Evolutionary conservation across 92 coral and sea anemone species (phyloP), one percentile per base, ranked within the genome.

Genomic region (Zoanthus sansibaricus): DNA sequence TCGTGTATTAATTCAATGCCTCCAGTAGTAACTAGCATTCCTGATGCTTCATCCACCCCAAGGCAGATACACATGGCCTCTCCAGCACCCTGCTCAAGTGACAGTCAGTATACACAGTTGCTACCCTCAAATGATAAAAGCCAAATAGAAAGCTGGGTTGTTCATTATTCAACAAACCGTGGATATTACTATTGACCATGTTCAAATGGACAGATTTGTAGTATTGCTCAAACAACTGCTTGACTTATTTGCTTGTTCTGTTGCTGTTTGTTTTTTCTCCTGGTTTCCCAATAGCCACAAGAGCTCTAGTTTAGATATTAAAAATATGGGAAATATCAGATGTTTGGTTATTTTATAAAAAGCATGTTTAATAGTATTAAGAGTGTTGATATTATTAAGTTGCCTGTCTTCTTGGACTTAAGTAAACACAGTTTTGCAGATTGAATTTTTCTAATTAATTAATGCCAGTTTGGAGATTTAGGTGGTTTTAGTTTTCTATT

Each of bases 91-190:
- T 71, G 16, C 9, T 44, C 33, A 31, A 75, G 21, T 7, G 64
- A 17, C 25, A 25, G 79, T 20, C 25, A 25, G 79, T 20, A 9
- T 48, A 75, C 54, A 49, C 16, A 56, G 64, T 56, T 56, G 64
- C 64, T 56, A 13, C 64, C 14, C 64, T 56, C 0, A 4, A 56
- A 15, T 56, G 64, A 56, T 56, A 56, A 15, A 76, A 49, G 54
- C 80, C 54, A 30, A 51, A 76, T 76, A 76, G 80, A 3, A 76
- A 25, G 1, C 66, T 76, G 44, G 75, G 82, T 10, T 31, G 45
- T 68, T 56, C 64, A 15, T 56, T 56, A 56, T 12, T 56, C 64
- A 5, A 56, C 16, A 56, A 56, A 56, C 17, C 16, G 17, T 56
- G 64, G 64, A 56, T 56, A 56, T 56, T 56, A 56, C 17, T 56